Conservation (phyloP, 2,797 vertebrate species). For the Pangasius djambal region DNA sequence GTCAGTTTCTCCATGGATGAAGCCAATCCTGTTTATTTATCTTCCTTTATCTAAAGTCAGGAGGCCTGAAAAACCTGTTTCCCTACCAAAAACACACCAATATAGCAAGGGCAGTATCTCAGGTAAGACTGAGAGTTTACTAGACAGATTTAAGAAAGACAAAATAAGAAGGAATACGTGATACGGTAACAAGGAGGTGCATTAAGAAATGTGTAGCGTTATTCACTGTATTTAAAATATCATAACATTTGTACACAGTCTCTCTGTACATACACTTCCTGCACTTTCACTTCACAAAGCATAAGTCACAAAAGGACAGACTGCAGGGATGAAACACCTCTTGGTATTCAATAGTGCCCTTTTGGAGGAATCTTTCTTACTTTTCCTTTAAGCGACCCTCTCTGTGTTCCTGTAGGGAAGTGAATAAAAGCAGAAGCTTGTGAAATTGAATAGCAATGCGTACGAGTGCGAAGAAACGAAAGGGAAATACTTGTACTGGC, state of each 20-base stretch:
- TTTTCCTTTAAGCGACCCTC: slow-evolving; percentile 8
- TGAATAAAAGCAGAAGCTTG: slow-evolving; percentile 42
- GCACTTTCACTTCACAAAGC: not conserved
- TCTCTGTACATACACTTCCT: not conserved
- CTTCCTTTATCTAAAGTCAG: slow-evolving; percentile 52
- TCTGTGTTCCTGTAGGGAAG: slow-evolving; percentile 15
- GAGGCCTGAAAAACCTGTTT: slow-evolving; percentile 65
- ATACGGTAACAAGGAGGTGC: not conserved
- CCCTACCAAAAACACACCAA: slow-evolving; percentile 42
- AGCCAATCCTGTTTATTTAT: slow-evolving; percentile 60
- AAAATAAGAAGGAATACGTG: not conserved
- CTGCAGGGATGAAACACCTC: slow-evolving; percentile 10
- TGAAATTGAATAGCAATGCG: slow-evolving; percentile 27
- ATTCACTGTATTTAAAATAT: not conserved
- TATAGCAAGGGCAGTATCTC: not conserved
- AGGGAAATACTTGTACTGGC: slow-evolving; percentile 21
- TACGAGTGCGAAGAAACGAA: slow-evolving; percentile 38
- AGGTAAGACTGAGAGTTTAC: slow-evolving; percentile 30
- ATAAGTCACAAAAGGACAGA: not conserved
- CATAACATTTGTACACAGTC: not conserved
- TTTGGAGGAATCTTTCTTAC: slow-evolving; percentile 1
- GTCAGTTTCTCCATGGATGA: slow-evolving; percentile 35
- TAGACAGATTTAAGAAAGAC: slow-evolving; percentile 29
- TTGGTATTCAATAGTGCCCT: not conserved
- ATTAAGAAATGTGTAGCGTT: not conserved